A percentile compares a stretch with the other conserved stretches of the same genome.
phyloP scores from a whole-genome alignment of 2,888 invertebrate genomes.

The Polydrusus cervinus region DNA sequence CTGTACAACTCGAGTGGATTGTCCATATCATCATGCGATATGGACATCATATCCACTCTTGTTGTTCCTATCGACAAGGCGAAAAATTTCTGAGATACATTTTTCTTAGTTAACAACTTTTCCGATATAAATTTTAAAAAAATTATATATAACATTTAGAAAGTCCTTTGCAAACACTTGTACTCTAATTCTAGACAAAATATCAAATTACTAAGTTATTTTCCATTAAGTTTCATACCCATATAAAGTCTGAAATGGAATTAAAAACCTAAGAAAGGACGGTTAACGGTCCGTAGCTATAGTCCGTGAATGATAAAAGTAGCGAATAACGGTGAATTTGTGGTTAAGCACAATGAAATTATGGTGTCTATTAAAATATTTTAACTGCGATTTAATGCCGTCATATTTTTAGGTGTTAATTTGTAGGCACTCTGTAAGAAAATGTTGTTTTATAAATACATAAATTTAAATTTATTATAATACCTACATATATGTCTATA shows the following conservation, averaged over 20 bases:
- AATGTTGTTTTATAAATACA: neutral
- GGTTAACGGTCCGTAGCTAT: constrained; percentile 32
- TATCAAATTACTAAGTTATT: too few relatives aligned
- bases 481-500: too few relatives aligned
- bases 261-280: neutral
- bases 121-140: too few relatives aligned
- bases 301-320: constrained; percentile 19
- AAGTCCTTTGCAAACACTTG: too few relatives aligned
- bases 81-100: too few relatives aligned
- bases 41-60: too few relatives aligned
- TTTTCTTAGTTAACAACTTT: too few relatives aligned
- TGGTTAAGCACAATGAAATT: constrained; percentile 36
- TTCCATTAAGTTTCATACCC: neutral
- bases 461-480: neutral
- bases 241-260: neutral
- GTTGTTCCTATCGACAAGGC: too few relatives aligned
- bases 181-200: too few relatives aligned
- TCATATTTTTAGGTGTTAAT: constrained; percentile 20
- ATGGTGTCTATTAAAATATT: constrained; percentile 14
- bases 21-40: too few relatives aligned
- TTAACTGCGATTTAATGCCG: constrained; percentile 9
- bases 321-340: constrained; percentile 35
- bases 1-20: too few relatives aligned
- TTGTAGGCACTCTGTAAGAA: constrained; percentile 13
- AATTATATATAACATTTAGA: too few relatives aligned